phyloP scores from a whole-genome alignment of 2,888 invertebrate species.

The Agriopis marginaria region DNA sequence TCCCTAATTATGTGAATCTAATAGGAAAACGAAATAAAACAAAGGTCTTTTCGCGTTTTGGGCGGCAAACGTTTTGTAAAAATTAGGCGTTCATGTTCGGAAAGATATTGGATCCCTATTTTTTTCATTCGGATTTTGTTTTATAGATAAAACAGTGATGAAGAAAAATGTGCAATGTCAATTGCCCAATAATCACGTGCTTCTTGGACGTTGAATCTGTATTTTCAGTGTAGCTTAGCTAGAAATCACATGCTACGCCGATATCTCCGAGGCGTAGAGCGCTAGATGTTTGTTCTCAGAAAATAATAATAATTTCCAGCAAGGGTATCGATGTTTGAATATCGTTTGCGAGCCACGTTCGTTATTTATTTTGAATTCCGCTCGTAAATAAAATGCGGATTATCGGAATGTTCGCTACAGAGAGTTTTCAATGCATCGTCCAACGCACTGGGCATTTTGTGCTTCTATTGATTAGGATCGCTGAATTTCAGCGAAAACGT shows the following conservation, averaged over 20 bases:
- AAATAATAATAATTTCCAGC: neutral
- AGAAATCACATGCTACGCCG: constrained; percentile 31
- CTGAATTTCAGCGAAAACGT: too few relatives aligned
- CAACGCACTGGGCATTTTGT: neutral
- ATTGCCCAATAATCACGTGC: neutral
- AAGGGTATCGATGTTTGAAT: constrained; percentile 30
- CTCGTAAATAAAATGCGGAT: constrained; percentile 8
- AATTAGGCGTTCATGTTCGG: neutral
- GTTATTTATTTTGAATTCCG: constrained; percentile 1
- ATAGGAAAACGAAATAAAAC: too few relatives aligned
- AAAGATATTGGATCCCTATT: too few relatives aligned
- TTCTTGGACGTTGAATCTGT: neutral
- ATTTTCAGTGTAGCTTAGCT: constrained; percentile 16
- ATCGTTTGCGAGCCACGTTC: constrained; percentile 25
- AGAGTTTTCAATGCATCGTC: constrained; percentile 7
- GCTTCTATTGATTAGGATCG: neutral
- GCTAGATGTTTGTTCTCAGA: neutral
- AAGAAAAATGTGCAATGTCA: neutral
- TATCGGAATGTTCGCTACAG: neutral
- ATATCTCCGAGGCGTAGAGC: neutral
- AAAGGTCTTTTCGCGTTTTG: constrained; percentile 5
- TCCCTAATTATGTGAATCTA: too few relatives aligned
- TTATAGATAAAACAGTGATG: neutral
- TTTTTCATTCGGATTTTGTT: neutral
- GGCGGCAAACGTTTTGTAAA: neutral